Evolutionary conservation across 37 sponge, comb jelly and placozoan species (phyloP).

Genomic region (Bolinopsis microptera): DNA sequence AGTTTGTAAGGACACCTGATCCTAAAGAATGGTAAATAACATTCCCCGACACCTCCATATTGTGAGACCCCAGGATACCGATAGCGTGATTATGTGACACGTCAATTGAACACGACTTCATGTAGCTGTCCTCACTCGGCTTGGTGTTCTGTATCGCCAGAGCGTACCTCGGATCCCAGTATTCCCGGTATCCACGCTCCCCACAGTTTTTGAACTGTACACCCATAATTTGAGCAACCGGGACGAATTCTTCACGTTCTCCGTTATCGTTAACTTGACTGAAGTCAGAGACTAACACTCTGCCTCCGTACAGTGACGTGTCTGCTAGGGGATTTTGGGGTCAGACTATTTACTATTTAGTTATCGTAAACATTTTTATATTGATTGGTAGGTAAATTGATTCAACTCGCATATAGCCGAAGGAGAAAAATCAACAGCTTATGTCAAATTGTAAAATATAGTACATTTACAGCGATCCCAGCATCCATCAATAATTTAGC

Average conservation of each 20-base stretch:
- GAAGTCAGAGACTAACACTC: slow-evolving; percentile 73
- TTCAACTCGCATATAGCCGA: too few species aligned
- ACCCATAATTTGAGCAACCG: slow-evolving; percentile 73
- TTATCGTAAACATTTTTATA: too few species aligned
- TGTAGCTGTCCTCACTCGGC: slow-evolving; percentile 1
- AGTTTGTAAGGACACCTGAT: slow-evolving; percentile 60
- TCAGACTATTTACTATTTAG: too few species aligned
- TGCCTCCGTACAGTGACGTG: slow-evolving; percentile 74
- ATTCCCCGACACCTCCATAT: slow-evolving; percentile 70
- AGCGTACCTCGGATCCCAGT: slow-evolving; percentile 76
- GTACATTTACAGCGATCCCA: too few species aligned
- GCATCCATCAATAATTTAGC: too few species aligned
- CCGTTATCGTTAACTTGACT: neutral
- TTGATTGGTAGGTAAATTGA: too few species aligned
- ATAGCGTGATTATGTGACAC: slow-evolving; percentile 82
- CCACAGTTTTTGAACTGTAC: slow-evolving; percentile 85
- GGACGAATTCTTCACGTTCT: slow-evolving; percentile 28
- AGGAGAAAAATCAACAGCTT: too few species aligned
- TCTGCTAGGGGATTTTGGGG: too few species aligned
- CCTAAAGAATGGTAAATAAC: slow-evolving; percentile 85
- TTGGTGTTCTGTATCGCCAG: slow-evolving; percentile 78
- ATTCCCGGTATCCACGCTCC: slow-evolving; percentile 77
- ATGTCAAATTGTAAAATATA: too few species aligned
- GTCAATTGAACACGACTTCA: slow-evolving; percentile 74
- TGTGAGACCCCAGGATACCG: slow-evolving; percentile 72